Base-by-base conservation (phyloP, 2,888 invertebrate species). In the Lepidonotus clava region DNA sequence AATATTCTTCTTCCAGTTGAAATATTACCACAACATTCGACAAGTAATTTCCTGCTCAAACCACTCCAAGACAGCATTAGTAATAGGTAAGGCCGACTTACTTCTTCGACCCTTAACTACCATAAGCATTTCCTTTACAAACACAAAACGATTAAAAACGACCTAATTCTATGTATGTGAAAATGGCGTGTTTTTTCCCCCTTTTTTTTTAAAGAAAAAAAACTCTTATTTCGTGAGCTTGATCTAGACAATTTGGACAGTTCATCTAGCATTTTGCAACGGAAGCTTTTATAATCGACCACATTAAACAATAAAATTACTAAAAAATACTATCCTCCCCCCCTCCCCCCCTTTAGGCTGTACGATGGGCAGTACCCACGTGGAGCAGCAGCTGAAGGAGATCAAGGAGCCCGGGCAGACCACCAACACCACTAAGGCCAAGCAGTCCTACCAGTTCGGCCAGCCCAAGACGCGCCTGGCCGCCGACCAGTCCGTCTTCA, bases 11-110 rank as follows among this genome's bases (percentile, higher is more conserved):
- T 91, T 91, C 36, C 91, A 94, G 93, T 86, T 94, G 83, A 92
- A 92, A 86, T 94, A 94, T 87, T 93, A 93, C 88, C 93, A 93
- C 87, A 92, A 93, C 18, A 92, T 94, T 36, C 91, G 92, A 41
- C 94, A 94, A 89, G 92, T 94, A 2, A 93, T 94, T 21, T 94
- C 94, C 28, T 94, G 94, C 88, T 94, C 93, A 32, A 94, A 94
- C 89, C 91, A 94, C 88, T 89, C 92, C 40, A 91, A 92, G 87
- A 92, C 93, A 85, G 93, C 94, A 24, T 89, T 94, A 76, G 94
- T 94, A 40, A 94, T 94, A 87, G 94, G 94, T 94, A 89, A 89
- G 92, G 85, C n/a, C n/a, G n/a, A n/a, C n/a, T n/a, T n/a, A n/a
- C n/a, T n/a, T n/a, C n/a, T n/a, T n/a, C n/a, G n/a, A n/a, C n/a